phyloP scores from a whole-genome alignment of 2,797 vertebrate genomes.

The Sebastes glaucus region DNA sequence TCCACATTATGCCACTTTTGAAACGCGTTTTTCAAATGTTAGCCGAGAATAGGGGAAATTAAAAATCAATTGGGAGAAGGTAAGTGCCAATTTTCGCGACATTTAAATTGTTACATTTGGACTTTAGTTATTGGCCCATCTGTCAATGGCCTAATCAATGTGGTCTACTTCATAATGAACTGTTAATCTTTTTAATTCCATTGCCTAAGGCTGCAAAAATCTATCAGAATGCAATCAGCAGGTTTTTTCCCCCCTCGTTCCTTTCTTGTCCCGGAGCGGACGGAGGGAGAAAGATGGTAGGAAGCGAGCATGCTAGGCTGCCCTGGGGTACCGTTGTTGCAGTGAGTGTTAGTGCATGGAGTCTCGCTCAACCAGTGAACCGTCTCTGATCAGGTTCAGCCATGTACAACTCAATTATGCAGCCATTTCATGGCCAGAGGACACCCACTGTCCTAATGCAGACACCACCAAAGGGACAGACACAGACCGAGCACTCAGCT shows the following conservation, averaged over 20 bases:
- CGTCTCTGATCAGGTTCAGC: conserved; percentile 85
- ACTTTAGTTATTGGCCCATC: conserved; percentile 80
- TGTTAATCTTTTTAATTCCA: conserved; percentile 87
- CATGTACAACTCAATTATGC: conserved; percentile 85
- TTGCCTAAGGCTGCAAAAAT: conserved; percentile 83
- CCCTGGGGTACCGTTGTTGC: conserved; percentile 74
- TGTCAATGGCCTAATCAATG: conserved; percentile 82
- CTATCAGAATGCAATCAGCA: conserved; percentile 86
- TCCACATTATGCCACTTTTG: conserved; percentile 62
- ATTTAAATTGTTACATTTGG: conserved; percentile 82
- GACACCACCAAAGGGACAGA: conserved; percentile 64
- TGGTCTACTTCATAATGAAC: conserved; percentile 84
- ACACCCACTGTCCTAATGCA: conserved; percentile 77
- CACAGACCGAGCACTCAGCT: conserved; percentile 42
- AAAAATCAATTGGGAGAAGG: conserved; percentile 75
- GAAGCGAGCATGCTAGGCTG: conserved; percentile 57
- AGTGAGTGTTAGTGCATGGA: conserved; percentile 73
- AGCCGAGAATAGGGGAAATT: conserved; percentile 68
- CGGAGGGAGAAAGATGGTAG: conserved; percentile 64
- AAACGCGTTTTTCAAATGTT: conserved; percentile 72
- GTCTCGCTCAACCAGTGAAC: conserved; percentile 82
- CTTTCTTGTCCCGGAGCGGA: conserved; percentile 61
- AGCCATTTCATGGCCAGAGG: conserved; percentile 83
- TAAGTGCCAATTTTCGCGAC: conserved; percentile 79
- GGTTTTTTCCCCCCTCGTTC: conserved; percentile 41